These are phyloP conservation scores for Chroicocephalus ridibundus DNA, from an alignment of 2,113 vertebrate species.

Conservation along the genomic window DNA sequence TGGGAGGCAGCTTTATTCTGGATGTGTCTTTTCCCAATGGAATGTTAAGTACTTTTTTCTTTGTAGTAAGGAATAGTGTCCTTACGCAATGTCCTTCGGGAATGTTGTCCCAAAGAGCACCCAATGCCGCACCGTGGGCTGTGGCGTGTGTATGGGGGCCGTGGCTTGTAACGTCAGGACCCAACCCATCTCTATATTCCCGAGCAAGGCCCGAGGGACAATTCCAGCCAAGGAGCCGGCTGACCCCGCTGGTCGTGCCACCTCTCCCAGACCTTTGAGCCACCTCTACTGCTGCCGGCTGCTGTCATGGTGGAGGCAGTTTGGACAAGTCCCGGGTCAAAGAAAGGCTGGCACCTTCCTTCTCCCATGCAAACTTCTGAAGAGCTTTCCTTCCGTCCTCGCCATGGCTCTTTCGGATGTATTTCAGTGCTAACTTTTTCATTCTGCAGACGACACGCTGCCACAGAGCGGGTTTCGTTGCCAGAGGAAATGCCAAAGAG, in stretches of 20 bases:
- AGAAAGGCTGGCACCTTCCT: fast-evolving
- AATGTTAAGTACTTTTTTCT: background rate
- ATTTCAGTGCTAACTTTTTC: background rate
- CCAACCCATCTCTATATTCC: fast-evolving
- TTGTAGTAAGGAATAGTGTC: background rate
- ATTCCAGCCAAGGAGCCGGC: background rate
- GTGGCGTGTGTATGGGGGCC: fast-evolving
- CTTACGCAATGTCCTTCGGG: too few species aligned
- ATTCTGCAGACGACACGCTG: background rate
- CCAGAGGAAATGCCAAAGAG: background rate
- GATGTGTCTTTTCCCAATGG: background rate
- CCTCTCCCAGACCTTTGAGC: background rate
- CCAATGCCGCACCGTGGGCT: fast-evolving
- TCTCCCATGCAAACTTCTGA: background rate
- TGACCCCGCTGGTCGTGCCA: background rate
- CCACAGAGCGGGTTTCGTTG: background rate
- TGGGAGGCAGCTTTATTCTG: background rate
- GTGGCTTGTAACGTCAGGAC: too few species aligned
- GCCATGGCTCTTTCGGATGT: background rate
- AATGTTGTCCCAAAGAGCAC: fast-evolving
- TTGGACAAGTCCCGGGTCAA: background rate
- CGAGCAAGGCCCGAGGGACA: too few species aligned
- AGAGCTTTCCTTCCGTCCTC: background rate
- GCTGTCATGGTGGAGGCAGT: fast-evolving
- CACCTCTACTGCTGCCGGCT: background rate